These are phyloP conservation scores for Cichlasoma orientale DNA, from an alignment of 2,797 vertebrate species.

Conservation along the genomic window DNA sequence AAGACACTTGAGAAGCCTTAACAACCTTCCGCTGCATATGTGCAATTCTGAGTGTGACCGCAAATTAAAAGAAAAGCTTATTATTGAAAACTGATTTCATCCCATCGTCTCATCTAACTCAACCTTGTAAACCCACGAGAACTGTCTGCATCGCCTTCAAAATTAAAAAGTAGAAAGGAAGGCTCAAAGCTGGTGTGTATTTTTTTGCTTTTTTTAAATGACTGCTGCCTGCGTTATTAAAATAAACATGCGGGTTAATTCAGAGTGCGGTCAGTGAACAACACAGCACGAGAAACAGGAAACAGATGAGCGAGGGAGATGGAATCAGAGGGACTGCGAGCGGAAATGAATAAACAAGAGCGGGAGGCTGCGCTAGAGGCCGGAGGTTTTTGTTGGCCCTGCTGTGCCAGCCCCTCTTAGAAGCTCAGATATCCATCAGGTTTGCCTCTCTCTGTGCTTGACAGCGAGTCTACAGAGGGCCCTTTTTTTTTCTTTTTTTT, in stretches of 20 bases:
- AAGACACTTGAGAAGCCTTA: conserved; percentile 16
- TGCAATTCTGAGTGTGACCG: conserved; percentile 5
- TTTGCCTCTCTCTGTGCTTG: conserved; percentile 53
- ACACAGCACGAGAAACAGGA: conserved; percentile 22
- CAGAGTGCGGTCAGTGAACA: background rate
- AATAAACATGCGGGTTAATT: conserved; percentile 10
- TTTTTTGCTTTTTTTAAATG: background rate
- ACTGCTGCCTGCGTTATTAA: background rate
- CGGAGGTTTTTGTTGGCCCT: conserved; percentile 52
- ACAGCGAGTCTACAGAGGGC: conserved; percentile 66
- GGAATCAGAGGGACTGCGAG: conserved; percentile 12
- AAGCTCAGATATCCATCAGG: conserved; percentile 70
- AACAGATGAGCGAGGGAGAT: conserved; percentile 49
- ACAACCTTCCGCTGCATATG: conserved; percentile 31
- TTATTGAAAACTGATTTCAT: conserved; percentile 10
- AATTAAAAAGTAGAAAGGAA: background rate
- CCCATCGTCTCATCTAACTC: background rate
- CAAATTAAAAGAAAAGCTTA: conserved; percentile 8
- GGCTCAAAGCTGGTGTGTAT: background rate
- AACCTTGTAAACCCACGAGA: conserved; percentile 7
- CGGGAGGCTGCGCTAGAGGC: conserved; percentile 29
- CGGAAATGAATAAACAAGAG: conserved; percentile 57
- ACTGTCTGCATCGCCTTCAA: background rate
- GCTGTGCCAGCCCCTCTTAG: conserved; percentile 46
- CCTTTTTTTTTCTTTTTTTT: conserved; percentile 12